Base-by-base conservation (phyloP, 2,113 vertebrate genomes). In the Paedocypris sp. region DNA sequence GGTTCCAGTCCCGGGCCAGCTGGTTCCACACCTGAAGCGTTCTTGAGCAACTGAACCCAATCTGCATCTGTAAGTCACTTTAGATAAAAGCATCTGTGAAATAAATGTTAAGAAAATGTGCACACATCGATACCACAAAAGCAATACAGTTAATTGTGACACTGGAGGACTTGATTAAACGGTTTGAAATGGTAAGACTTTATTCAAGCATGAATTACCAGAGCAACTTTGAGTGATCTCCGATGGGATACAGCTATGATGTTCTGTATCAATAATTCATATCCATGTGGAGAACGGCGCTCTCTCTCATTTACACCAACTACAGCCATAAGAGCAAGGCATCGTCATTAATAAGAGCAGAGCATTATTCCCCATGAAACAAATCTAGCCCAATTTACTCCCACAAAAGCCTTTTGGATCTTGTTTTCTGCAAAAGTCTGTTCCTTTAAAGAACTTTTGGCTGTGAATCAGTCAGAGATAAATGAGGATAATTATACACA, bases 201-300 rank as follows among this genome's bases (percentile, higher is more conserved):
- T 48, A 16, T 60, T 61, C 16, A 56, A 31, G 61, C 20, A 42
- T 7, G 11, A 47, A 57, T 25, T 61, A 52, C 57, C 29, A 64
- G 36, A 43, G 36, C 49, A 49, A 39, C 50, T 28, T 48, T 64
- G 38, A 13, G 35, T 32, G 39, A 18, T 45, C 41, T 63, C 66
- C 64, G 62, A 16, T 50, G 64, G 46, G 50, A 46, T 41, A 60
- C 18, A 63, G 43, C 54, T 66, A 66, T 49, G 60, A 73, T 62
- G 59, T 48, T 53, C 63, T 54, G 20, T 46, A 26, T 72, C 64
- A 69, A 69, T 66, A 69, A 73, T 69, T 73, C 42, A 69, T 36
- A 13, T 42, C 47, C 47, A 58, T 38, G 43, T 35, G 53, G 33
- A 66, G 59, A 69, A 54, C 20, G 19, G 13, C 56, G 33, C 38